Evolutionary conservation across 2,113 vertebrate genomes (phyloP), one percentile per base, ranked within the genome.

Genomic region (Muscicapa adusta): DNA sequence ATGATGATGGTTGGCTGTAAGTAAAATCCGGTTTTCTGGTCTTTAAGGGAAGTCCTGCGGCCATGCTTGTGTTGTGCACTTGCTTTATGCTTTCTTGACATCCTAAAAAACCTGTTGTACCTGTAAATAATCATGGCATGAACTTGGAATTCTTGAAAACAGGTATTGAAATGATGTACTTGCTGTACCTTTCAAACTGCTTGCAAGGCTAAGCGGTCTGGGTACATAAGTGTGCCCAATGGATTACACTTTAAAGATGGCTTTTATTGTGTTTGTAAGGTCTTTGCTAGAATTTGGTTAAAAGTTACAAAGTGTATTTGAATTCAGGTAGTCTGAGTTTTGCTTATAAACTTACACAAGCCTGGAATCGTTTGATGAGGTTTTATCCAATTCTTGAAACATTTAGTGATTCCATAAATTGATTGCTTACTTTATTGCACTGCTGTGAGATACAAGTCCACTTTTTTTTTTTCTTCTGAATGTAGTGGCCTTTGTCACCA

Each of bases 1-100:
- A 99, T 99, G 99, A 99, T 99, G 99, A 99, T 99, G 99, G 99
- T 99, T 93, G 99, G 99, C 98, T 99, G 99, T 99, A 95, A 99
- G 99, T 99, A 98, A 62, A 88, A 84, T 77, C 51, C 3, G 4
- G 3, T 92, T 88, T 87, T 62, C 34, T 12, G 29, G 34, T 6
- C 12, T 45, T 68, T 60, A 20, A 72, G 70, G 18, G n/a, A 28
- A 10, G 61, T 60, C 50, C 38, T 26, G 5, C 29, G 65, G 26
- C 28, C 25, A 2, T 22, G 42, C 20, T 65, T 75, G n/a, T 36
- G 9, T 13, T 36, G 26, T 4, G 23, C 5, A 0, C 23, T 56
- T 71, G 29, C 9, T 89, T 20, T 54, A 31, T 65, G 28, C 15
- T 60, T 62, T 75, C 24, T 48, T 29, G 61, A 14, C n/a, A 33